Conservation (phyloP, 1,140 invertebrate species). For the Meteorus sp. region DNA sequence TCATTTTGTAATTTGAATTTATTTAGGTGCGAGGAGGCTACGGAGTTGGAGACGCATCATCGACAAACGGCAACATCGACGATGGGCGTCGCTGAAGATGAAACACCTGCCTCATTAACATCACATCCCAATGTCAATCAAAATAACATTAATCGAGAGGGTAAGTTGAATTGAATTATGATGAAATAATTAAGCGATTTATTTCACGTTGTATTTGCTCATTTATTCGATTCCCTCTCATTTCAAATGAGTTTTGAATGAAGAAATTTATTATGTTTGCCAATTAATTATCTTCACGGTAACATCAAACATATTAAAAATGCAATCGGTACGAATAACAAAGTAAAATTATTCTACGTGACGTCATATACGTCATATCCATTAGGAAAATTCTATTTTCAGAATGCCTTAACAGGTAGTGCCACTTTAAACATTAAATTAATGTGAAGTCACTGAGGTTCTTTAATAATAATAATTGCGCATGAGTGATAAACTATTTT, state of each 20-base stretch:
- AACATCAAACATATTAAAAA: constrained; percentile 1
- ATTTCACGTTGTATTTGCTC: too few relatives aligned
- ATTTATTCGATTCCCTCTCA: too few relatives aligned
- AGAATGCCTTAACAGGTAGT: background rate
- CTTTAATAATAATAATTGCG: too few relatives aligned
- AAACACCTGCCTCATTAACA: constrained; percentile 50
- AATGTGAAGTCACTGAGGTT: background rate
- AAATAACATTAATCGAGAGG: constrained; percentile 52
- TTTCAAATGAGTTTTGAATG: too few relatives aligned
- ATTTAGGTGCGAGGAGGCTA: constrained; percentile 53
- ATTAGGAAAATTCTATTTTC: too few relatives aligned
- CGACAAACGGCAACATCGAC: constrained; percentile 48
- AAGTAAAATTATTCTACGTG: background rate
- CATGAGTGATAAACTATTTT: background rate
- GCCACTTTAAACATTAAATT: background rate
- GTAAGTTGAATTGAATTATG: constrained; percentile 32
- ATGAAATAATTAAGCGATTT: too few relatives aligned
- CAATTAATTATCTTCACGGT: background rate
- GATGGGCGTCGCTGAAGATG: constrained; percentile 55
- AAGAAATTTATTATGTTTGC: too few relatives aligned
- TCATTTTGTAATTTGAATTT: too few relatives aligned
- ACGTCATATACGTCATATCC: background rate
- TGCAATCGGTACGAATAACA: background rate
- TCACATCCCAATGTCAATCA: constrained; percentile 52
- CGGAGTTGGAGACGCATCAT: constrained; percentile 53